phyloP scores from a whole-genome alignment of 2,888 invertebrate genomes.

The Ernsta delagoae region DNA sequence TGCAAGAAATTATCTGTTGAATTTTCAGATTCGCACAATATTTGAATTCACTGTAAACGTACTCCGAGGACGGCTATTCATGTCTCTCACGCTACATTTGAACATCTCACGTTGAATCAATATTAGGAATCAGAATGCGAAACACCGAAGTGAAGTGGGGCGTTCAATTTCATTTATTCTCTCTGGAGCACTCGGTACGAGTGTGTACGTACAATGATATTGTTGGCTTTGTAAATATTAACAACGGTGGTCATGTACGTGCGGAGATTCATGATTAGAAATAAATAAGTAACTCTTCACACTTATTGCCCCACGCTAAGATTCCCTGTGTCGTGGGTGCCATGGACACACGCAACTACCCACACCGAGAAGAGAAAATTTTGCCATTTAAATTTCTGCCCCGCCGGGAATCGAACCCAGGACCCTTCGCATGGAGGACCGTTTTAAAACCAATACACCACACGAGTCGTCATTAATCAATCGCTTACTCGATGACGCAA shows the following conservation, averaged over 20 bases:
- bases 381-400: no score
- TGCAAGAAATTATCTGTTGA: no score
- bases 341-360: no score
- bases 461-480: no score
- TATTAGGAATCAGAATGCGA: slow-evolving; percentile 16
- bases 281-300: no score
- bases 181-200: not conserved
- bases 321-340: no score
- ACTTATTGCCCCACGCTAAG: no score
- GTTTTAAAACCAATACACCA: no score
- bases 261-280: slow-evolving; percentile 28
- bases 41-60: not conserved
- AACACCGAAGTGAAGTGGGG: slow-evolving; percentile 6
- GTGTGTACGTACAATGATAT: slow-evolving; percentile 21
- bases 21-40: not conserved
- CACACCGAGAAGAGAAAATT: no score
- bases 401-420: no score
- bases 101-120: slow-evolving; percentile 5
- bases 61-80: not conserved
- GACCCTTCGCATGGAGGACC: no score
- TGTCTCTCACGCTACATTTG: not conserved
- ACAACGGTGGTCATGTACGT: slow-evolving; percentile 33
- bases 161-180: slow-evolving; percentile 27
- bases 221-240: slow-evolving; percentile 32
- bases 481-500: no score